Base-by-base conservation (phyloP, 1,140 invertebrate species). In the Epicauta chinensis region DNA sequence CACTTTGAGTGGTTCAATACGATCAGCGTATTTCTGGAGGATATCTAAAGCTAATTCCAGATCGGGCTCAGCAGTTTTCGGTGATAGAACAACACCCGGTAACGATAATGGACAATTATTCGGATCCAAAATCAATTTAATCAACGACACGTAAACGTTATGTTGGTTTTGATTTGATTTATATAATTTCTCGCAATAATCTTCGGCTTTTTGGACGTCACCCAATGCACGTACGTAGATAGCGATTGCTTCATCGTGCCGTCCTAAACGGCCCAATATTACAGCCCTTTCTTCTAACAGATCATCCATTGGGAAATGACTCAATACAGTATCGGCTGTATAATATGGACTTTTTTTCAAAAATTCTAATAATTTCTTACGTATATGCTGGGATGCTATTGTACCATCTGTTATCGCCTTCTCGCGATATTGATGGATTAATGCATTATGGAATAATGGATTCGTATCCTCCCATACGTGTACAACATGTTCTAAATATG, bases 401-500 rank as follows among this genome's bases (percentile, higher is more conserved):
- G 73, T 76, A 36, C 78, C 73, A 50, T 75, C 74, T 41, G 75
- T 75, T 11, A 75, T 73, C 13, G 62, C 77, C 61, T 81, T 79
- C 59, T 89, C 86, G 56, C 84, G 79, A 60, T 93, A 93, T 67
- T 91, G 86, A 67, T 87, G 85, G 2, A 95, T 82, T 12, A 98
- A 73, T 10, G 87, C 84, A 70, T 98, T 95, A 66, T 98, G 96
- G 59, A 97, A 91, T 11, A 89, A 65, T 0, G 87, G 75, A 67
- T 86, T 91, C 1, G 78, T 83, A 58, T 98, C 96, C 46, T 86
- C 79, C 91, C 93, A 97, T 6, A 82, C 79, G 55, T 87, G 77
- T 15, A 99, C 91, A 0, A 98, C 81, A 69, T 98, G 93, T 69
- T 98, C 93, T 72, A 98, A 72, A 71, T 98, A 99, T 1, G 89